A percentile compares a stretch with the other conserved stretches of the same genome.
Conservation (phyloP, 2,797 vertebrate genomes). For the Sebastes hubbsi region DNA sequence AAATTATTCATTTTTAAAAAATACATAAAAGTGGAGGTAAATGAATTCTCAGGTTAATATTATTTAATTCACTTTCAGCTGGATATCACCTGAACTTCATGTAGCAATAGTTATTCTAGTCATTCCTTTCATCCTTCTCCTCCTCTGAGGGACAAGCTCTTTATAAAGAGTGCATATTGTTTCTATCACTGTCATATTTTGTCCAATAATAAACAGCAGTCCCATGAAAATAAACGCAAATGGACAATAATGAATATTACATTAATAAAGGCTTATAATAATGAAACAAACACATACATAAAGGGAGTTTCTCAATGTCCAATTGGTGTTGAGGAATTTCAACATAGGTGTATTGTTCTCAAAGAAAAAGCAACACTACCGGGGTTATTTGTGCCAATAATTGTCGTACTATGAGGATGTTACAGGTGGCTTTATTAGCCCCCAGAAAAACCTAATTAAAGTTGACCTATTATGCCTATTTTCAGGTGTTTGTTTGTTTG, state of each 20-base stretch:
- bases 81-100: not conserved
- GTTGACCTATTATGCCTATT: no score
- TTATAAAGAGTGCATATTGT: not conserved
- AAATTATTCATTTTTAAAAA: not conserved
- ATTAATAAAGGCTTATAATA: not conserved
- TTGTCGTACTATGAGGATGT: not conserved
- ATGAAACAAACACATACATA: not conserved
- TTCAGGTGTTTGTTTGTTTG: no score
- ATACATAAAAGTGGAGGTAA: rapidly evolving
- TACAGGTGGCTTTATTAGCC: rapidly evolving
- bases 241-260: not conserved
- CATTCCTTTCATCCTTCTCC: not conserved
- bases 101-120: not conserved
- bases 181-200: not conserved
- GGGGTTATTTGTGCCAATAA: not conserved
- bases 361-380: not conserved
- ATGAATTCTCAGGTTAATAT: not conserved
- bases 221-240: not conserved
- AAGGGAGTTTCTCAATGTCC: not conserved
- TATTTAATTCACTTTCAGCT: not conserved
- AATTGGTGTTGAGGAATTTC: not conserved
- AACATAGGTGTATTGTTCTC: not conserved
- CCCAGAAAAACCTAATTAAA: not conserved
- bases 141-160: not conserved
- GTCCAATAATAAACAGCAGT: no score